Evolutionary conservation across 1,140 invertebrate species (phyloP).

Genomic region (Philotrypesis tridentata): DNA sequence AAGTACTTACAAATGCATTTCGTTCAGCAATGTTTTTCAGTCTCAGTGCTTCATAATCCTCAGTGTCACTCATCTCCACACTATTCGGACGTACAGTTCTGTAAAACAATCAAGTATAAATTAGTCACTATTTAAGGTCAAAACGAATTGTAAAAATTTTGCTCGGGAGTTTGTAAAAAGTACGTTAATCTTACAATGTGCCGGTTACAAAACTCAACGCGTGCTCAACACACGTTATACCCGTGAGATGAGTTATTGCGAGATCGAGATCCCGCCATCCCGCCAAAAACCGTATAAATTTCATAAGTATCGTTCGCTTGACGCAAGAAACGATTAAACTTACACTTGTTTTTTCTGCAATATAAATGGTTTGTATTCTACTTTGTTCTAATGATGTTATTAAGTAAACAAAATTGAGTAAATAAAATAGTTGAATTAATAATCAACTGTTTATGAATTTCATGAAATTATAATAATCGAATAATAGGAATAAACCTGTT

Average conservation of each 20-base stretch:
- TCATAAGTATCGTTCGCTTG: neutral
- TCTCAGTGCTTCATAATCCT: constrained; percentile 55
- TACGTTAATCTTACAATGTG: too few relatives aligned
- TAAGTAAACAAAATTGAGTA: neutral
- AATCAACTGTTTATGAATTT: neutral
- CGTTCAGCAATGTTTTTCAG: constrained; percentile 58
- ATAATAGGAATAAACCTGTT: neutral
- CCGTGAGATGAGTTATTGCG: too few relatives aligned
- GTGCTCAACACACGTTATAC: too few relatives aligned
- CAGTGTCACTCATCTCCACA: constrained; percentile 23
- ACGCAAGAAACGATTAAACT: neutral
- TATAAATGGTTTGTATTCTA: neutral
- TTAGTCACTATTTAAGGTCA: too few relatives aligned
- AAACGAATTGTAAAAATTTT: too few relatives aligned
- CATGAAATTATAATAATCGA: neutral
- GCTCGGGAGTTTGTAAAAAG: too few relatives aligned
- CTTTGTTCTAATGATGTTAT: neutral
- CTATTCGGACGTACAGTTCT: constrained; percentile 30
- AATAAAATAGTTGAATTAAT: neutral
- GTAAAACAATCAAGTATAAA: neutral
- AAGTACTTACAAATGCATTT: constrained; percentile 57
- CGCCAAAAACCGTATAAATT: constrained; percentile 7
- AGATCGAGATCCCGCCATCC: too few relatives aligned
- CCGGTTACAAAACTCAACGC: too few relatives aligned
- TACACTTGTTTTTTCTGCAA: neutral